A percentile compares a stretch with the other conserved stretches of the same genome.
phyloP scores from a whole-genome alignment of 2,797 vertebrate genomes.

The Lepus oiostolus region DNA sequence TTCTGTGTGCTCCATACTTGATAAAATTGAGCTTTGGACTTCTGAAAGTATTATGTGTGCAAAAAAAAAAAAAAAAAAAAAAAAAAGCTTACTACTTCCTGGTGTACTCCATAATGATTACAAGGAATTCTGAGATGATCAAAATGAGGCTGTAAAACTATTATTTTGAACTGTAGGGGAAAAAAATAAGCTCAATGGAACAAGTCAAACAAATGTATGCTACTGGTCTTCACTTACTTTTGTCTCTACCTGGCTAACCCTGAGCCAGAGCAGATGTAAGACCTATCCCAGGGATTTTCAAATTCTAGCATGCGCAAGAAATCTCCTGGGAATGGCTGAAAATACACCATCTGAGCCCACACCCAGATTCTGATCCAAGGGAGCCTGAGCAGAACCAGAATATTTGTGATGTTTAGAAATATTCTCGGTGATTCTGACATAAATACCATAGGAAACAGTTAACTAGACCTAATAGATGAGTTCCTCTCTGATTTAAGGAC shows the following conservation, averaged over 20 bases:
- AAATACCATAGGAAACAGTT: neutral
- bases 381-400: neutral
- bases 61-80: slow-evolving; percentile 10
- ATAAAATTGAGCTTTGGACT: slow-evolving; percentile 47
- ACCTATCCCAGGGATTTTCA: neutral
- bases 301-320: neutral
- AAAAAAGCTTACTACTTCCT: neutral
- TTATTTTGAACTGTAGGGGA: neutral
- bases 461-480: neutral
- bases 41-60: neutral
- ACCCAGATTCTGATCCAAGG: neutral
- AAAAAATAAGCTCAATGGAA: slow-evolving; percentile 32
- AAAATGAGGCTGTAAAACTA: neutral
- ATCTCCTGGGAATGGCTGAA: neutral
- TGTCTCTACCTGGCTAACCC: neutral
- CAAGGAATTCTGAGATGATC: slow-evolving; percentile 12
- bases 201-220: neutral
- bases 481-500: neutral
- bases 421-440: neutral
- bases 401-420: neutral
- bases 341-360: neutral
- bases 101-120: neutral
- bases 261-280: neutral
- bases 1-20: neutral
- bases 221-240: neutral